phyloP scores from a whole-genome alignment of 2,113 vertebrate species.

The Paraplagusia blochii region DNA sequence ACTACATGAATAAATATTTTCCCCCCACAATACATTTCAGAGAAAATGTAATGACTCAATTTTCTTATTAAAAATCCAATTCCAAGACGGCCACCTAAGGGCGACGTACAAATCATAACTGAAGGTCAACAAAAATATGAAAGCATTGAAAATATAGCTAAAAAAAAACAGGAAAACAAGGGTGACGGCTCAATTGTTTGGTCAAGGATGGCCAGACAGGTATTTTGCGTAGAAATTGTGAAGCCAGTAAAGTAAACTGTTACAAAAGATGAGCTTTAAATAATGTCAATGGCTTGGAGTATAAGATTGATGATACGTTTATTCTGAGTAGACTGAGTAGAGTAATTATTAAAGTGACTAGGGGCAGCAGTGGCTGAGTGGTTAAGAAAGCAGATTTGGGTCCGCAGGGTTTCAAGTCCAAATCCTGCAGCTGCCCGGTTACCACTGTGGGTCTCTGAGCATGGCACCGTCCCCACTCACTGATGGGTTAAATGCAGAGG shows the following conservation, averaged over 20 bases:
- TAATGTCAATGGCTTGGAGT: too few species aligned
- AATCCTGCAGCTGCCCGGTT: too few species aligned
- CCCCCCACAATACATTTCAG: background rate
- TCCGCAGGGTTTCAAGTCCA: too few species aligned
- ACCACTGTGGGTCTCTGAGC: too few species aligned
- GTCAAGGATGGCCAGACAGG: constrained; percentile 2
- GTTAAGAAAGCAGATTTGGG: too few species aligned
- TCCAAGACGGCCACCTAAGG: constrained; percentile 23
- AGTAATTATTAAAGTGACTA: too few species aligned
- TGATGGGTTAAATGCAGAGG: too few species aligned
- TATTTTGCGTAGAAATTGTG: constrained; percentile 38
- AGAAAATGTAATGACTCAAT: constrained; percentile 1
- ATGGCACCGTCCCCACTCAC: too few species aligned
- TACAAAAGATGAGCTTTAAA: constrained; percentile 31
- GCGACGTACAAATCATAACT: constrained; percentile 30
- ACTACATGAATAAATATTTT: constrained; percentile 11
- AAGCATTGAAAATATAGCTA: constrained; percentile 3
- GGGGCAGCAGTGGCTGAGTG: too few species aligned
- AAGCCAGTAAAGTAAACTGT: constrained; percentile 6
- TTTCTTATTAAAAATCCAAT: constrained; percentile 17
- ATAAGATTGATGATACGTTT: too few species aligned
- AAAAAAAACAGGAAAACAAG: constrained; percentile 14
- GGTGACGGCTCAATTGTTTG: constrained; percentile 17
- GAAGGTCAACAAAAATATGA: constrained; percentile 42
- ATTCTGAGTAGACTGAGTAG: too few species aligned